A percentile compares a stretch with the other conserved stretches of the same genome.
Conservation (phyloP, 2,888 invertebrate species). For the Pyrrhia umbra region DNA sequence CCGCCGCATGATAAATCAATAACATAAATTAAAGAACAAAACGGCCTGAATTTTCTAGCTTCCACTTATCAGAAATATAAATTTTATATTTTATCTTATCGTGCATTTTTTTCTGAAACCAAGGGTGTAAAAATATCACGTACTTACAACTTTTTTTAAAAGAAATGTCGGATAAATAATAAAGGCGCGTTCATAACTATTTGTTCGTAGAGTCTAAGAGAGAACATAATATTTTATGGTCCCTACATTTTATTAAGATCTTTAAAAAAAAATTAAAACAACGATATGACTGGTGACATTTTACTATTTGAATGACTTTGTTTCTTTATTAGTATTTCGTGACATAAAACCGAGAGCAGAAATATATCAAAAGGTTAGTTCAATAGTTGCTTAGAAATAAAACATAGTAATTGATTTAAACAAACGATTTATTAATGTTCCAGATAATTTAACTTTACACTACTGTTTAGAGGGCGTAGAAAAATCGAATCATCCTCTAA, state of each 20-base stretch:
- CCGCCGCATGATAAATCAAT: conserved; percentile 61
- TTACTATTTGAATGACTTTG: no score
- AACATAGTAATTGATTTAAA: conserved; percentile 72
- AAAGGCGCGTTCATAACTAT: no score
- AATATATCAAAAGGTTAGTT: background rate
- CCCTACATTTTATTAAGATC: no score
- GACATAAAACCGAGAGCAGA: no score
- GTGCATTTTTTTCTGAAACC: conserved; percentile 47
- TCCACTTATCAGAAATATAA: conserved; percentile 54
- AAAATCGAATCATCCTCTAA: conserved; percentile 28
- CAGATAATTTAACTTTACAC: conserved; percentile 73
- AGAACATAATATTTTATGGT: no score
- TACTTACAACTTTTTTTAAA: background rate
- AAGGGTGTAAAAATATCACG: conserved; percentile 58
- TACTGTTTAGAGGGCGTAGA: conserved; percentile 66
- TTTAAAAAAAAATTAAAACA: background rate
- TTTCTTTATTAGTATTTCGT: background rate
- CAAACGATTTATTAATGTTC: conserved; percentile 81
- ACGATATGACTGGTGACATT: background rate
- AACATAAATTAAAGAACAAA: conserved; percentile 60
- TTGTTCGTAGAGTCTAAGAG: no score
- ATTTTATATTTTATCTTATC: conserved; percentile 35
- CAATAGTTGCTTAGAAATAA: conserved; percentile 45
- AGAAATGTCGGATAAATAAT: no score
- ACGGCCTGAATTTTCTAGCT: conserved; percentile 58